Percentiles rank a stretch among this genome's conserved stretches.
Evolutionary conservation across 1,140 invertebrate genomes (phyloP).

Genomic region (Drosophila nasuta): DNA sequence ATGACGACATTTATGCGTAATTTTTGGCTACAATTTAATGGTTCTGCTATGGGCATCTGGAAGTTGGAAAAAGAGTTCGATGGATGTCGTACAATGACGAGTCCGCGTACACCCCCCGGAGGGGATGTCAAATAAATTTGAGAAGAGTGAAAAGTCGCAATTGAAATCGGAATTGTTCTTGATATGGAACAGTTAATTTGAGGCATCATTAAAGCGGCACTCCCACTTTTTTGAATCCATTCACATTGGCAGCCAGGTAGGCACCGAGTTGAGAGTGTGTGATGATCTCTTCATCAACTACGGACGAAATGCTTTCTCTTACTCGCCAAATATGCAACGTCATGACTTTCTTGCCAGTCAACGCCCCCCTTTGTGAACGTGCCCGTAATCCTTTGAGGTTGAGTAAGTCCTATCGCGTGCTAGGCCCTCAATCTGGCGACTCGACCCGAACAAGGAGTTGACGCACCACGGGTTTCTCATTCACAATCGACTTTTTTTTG

Average conservation of each 20-base stretch:
- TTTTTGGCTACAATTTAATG: conserved; percentile 67
- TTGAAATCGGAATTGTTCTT: conserved; percentile 34
- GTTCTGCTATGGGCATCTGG: neutral
- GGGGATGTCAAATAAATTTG: conserved; percentile 79
- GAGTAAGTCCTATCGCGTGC: conserved; percentile 69
- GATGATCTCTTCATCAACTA: conserved; percentile 29
- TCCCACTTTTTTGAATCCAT: conserved; percentile 53
- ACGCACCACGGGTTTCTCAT: conserved; percentile 64
- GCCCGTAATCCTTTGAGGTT: conserved; percentile 66
- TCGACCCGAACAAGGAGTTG: conserved; percentile 30
- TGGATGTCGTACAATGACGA: no score
- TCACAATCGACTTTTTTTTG: conserved; percentile 30
- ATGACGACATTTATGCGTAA: conserved; percentile 78
- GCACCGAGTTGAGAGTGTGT: neutral
- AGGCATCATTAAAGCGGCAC: conserved; percentile 73
- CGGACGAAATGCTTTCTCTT: neutral
- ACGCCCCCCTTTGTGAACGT: conserved; percentile 55
- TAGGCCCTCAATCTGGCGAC: conserved; percentile 51
- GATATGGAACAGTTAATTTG: conserved; percentile 70
- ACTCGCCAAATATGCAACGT: conserved; percentile 59
- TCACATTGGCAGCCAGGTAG: conserved; percentile 56
- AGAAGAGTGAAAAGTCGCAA: conserved; percentile 57
- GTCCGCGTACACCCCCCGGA: conserved; percentile 28
- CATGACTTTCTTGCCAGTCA: conserved; percentile 74
- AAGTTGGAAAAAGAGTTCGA: conserved; percentile 54